Conservation (phyloP, 1,140 invertebrate species). For the Neotoxoptera formosana region DNA sequence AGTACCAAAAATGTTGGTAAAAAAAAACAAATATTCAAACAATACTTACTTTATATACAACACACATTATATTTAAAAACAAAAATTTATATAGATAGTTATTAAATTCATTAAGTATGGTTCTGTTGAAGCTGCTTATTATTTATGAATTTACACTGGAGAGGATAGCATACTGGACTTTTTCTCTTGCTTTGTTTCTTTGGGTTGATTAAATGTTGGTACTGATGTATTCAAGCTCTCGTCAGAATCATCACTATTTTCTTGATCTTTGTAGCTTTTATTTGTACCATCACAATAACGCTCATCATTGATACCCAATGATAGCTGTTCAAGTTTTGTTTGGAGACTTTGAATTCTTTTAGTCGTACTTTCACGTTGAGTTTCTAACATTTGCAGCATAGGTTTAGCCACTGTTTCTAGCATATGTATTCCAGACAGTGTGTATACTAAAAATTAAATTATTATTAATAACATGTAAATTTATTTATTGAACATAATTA, state of each 20-base stretch:
- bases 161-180: conserved; percentile 42
- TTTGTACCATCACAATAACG: neutral
- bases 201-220: neutral
- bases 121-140: neutral
- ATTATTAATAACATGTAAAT: neutral
- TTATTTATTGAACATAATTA: neutral
- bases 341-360: conserved; percentile 33
- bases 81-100: neutral
- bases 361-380: conserved; percentile 21
- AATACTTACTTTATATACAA: neutral
- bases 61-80: neutral
- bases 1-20: neutral
- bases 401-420: conserved; percentile 48
- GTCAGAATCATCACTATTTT: neutral
- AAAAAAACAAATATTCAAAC: neutral
- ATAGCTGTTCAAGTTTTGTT: conserved; percentile 22
- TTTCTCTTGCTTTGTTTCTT: neutral
- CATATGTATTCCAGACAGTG: conserved; percentile 37
- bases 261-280: neutral
- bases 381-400: conserved; percentile 55
- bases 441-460: conserved; percentile 41
- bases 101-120: neutral
- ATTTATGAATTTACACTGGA: neutral
- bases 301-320: neutral
- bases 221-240: neutral